These are phyloP conservation scores for Lonchura striata DNA, from an alignment of 2,113 vertebrate species.

Conservation along the genomic window DNA sequence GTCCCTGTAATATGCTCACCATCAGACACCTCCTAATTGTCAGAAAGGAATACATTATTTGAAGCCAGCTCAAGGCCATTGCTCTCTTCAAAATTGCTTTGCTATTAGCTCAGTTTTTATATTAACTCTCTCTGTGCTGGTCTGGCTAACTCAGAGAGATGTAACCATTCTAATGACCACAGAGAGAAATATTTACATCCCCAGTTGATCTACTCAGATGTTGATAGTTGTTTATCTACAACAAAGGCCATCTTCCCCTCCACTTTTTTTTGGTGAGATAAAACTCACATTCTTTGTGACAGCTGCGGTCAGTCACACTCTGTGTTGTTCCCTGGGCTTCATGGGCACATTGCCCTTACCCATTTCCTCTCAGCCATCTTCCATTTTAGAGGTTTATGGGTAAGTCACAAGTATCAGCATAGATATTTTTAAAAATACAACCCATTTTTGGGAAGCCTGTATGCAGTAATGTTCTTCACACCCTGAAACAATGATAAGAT, in stretches of 20 bases:
- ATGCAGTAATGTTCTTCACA: not conserved
- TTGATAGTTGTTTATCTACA: not conserved
- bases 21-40: not conserved
- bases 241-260: not conserved
- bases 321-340: not conserved
- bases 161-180: not conserved
- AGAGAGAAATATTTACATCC: not conserved
- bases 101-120: not conserved
- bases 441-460: not conserved
- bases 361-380: not conserved
- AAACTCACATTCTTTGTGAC: not conserved
- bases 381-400: not conserved
- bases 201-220: not conserved
- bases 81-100: not conserved
- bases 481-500: not conserved
- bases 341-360: fast-evolving
- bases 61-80: not conserved
- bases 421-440: not conserved
- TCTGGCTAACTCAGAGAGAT: not conserved
- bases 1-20: not conserved
- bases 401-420: not conserved
- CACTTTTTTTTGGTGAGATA: not conserved
- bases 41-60: not conserved
- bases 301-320: not conserved
- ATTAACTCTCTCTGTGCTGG: not conserved